Percentiles rank a stretch among this genome's conserved stretches.
Evolutionary conservation across 2,797 vertebrate genomes (phyloP).

Genomic region (Melopsittacus undulatus): DNA sequence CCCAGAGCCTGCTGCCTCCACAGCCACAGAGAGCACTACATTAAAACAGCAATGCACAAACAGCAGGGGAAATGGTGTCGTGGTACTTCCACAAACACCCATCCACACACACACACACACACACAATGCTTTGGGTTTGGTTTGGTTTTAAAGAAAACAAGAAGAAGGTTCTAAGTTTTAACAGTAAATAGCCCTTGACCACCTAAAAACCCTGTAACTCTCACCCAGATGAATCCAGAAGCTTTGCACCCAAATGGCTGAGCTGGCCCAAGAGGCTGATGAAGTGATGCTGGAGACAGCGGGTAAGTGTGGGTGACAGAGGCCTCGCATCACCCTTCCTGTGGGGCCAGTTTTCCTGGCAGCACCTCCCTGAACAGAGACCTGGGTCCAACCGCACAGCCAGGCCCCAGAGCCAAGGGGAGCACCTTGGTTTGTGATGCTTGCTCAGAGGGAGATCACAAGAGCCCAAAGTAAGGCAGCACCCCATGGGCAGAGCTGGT

Average conservation of each 20-base stretch:
- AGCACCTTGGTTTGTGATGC: not conserved
- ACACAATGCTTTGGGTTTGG: slow-evolving; percentile 30
- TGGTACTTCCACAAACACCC: not conserved
- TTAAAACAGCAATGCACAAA: not conserved
- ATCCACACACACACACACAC: not conserved
- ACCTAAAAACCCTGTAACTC: not conserved
- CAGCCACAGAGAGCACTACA: not conserved
- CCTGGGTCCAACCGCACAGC: not conserved
- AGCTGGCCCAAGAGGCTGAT: not conserved
- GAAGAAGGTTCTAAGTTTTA: slow-evolving; percentile 38
- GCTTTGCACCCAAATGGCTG: not conserved
- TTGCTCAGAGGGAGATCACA: not conserved
- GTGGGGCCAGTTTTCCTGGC: not conserved
- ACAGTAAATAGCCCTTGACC: slow-evolving; percentile 69
- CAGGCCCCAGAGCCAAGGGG: not conserved
- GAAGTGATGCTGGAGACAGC: not conserved
- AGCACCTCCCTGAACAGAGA: not conserved
- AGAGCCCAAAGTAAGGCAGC: not conserved
- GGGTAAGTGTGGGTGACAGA: not conserved
- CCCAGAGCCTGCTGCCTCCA: not conserved
- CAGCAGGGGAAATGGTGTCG: not conserved
- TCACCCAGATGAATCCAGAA: not conserved
- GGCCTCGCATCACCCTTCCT: not conserved
- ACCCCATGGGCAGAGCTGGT: not conserved
- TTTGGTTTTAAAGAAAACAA: slow-evolving; percentile 22